phyloP scores from a whole-genome alignment of 2,797 vertebrate species.

The Propithecus deckenii region DNA sequence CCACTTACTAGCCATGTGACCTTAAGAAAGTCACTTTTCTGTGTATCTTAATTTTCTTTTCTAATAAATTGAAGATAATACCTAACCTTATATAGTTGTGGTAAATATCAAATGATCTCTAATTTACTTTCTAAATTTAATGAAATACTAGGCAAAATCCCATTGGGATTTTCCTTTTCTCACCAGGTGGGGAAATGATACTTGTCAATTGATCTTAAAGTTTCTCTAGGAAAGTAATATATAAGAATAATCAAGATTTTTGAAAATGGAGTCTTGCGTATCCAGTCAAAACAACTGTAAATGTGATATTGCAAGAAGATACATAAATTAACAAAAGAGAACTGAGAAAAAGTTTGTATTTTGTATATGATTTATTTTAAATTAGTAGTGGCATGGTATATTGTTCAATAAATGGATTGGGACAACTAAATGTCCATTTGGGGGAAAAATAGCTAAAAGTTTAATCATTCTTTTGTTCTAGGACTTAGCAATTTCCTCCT shows the following conservation, averaged over 20 bases:
- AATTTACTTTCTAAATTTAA: not conserved
- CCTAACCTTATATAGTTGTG: not conserved
- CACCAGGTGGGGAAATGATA: not conserved
- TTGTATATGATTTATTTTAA: not conserved
- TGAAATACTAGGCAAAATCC: conserved; percentile 12
- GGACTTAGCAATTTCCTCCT: not conserved
- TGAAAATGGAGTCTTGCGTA: not conserved
- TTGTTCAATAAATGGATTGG: conserved; percentile 3
- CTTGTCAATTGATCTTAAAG: not conserved
- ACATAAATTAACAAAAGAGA: not conserved
- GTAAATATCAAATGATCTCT: not conserved
- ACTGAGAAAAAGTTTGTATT: not conserved
- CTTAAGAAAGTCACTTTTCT: not conserved
- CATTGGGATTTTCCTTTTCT: not conserved
- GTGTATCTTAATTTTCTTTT: not conserved
- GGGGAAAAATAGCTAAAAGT: not conserved
- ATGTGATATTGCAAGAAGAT: not conserved
- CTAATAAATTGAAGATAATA: not conserved
- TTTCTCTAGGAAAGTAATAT: not conserved
- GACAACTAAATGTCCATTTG: not conserved
- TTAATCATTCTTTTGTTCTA: not conserved
- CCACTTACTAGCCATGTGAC: not conserved
- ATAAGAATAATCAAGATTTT: not conserved
- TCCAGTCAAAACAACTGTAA: conserved; percentile 2
- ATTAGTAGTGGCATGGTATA: not conserved